Evolutionary conservation across 2,888 invertebrate species (phyloP).

Genomic region (Lasioglossum oenotherae): DNA sequence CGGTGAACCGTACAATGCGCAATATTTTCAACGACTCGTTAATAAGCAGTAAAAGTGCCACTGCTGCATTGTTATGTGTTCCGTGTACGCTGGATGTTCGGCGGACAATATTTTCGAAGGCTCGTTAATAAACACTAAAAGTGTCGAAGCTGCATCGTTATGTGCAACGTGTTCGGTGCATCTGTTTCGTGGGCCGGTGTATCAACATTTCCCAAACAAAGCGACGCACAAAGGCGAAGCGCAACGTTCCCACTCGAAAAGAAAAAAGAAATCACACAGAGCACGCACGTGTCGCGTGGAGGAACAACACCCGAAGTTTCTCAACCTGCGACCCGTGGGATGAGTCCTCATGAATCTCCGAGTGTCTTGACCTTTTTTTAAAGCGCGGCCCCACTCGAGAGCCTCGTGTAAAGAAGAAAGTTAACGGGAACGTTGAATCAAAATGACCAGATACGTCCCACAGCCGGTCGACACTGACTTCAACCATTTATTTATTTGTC

Average conservation of each 20-base stretch:
- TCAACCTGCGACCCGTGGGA: slow-evolving; percentile 27
- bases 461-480: not conserved
- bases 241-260: not conserved
- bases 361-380: slow-evolving; percentile 5
- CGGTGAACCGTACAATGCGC: not conserved
- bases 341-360: slow-evolving; percentile 21
- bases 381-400: slow-evolving; percentile 7
- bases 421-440: slow-evolving; percentile 17
- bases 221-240: not conserved
- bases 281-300: not conserved
- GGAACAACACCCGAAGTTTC: slow-evolving; percentile 31
- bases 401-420: slow-evolving; percentile 17
- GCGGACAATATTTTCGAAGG: too few relatives aligned
- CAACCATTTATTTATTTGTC: not conserved
- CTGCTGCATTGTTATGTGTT: too few relatives aligned
- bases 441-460: slow-evolving; percentile 8
- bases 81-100: too few relatives aligned
- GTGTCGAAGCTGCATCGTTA: not conserved
- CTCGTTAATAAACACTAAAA: not conserved
- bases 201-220: not conserved
- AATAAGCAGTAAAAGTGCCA: too few relatives aligned
- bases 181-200: not conserved
- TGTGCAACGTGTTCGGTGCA: not conserved
- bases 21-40: not conserved
- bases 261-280: not conserved